These are phyloP conservation scores for Caenorhabditis elegans DNA, from an alignment of 1,140 invertebrate genomes.

Conservation along the genomic window WBcel235 BX284602.5:13516001-13516500, in stretches of 20 bases:
- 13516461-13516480: no score
- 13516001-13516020: slow-evolving; percentile 58
- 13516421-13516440: no score
- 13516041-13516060: slow-evolving; percentile 59
- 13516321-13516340: slow-evolving; percentile 56
- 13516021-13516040: slow-evolving; percentile 49
- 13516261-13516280: slow-evolving; percentile 56
- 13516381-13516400: no score
- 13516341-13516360: slow-evolving; percentile 56
- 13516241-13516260: not conserved
- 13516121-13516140: slow-evolving; percentile 55
- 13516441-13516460: no score
- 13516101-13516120: slow-evolving; percentile 61
- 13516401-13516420: not conserved
- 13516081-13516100: slow-evolving; percentile 56
- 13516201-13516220: slow-evolving; percentile 50
- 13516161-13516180: slow-evolving; percentile 52
- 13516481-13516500: no score
- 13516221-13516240: no score
- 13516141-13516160: slow-evolving; percentile 28
- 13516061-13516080: slow-evolving; percentile 52
- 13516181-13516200: slow-evolving; percentile 52
- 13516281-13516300: slow-evolving; percentile 62
- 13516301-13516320: slow-evolving; percentile 55
- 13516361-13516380: slow-evolving; percentile 8